Evolutionary conservation across 2,797 vertebrate species (phyloP), one percentile per base, ranked within the genome.

Genomic region (Myotis vivesi): DNA sequence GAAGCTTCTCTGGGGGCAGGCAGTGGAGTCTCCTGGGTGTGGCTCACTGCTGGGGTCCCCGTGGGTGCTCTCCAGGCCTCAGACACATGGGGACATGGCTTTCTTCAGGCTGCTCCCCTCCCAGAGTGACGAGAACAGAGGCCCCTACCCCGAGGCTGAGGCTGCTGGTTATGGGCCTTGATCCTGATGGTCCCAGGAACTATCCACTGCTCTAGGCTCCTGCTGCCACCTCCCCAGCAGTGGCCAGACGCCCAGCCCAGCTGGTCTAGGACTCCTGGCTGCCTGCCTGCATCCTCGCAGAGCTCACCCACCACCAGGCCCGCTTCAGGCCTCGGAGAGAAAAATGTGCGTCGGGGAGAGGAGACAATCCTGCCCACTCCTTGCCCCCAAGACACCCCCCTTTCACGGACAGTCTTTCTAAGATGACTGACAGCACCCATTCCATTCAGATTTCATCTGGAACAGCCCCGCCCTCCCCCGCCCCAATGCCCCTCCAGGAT

Each of bases 51-150:
- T 2, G 13, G 41, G 36, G 38, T 44, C 64, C 25, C n/a, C 25
- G 68, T n/a, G 0, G 0, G 38, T 22, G 20, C 6, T 53, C 55
- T 7, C 19, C 46, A 46, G 81, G 36, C 23, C 38, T 25, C 5
- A 1, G 38, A n/a, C 2, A 1, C 8, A 0, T 6, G 13, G 33
- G 20, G 16, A 53, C 44, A 3, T 3, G 0, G 79, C 16, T 64
- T 3, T 25, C 33, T 33, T 36, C 62, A 36, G 33, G 12, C 4
- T 28, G 57, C 8, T 41, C 6, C 20, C 10, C 6, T 85, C 28
- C 33, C 28, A 11, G 22, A 16, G 57, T 0, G 5, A 8, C 22
- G 25, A 7, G 55, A 41, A 38, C 16, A 64, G 80, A 49, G 0
- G 2, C 2, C 20, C 25, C 84, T 51, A 36, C 6, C 15, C 23